These are phyloP conservation scores for Leptinotarsa defecta DNA, from an alignment of 1,140 invertebrate species.

Conservation along the genomic window DNA sequence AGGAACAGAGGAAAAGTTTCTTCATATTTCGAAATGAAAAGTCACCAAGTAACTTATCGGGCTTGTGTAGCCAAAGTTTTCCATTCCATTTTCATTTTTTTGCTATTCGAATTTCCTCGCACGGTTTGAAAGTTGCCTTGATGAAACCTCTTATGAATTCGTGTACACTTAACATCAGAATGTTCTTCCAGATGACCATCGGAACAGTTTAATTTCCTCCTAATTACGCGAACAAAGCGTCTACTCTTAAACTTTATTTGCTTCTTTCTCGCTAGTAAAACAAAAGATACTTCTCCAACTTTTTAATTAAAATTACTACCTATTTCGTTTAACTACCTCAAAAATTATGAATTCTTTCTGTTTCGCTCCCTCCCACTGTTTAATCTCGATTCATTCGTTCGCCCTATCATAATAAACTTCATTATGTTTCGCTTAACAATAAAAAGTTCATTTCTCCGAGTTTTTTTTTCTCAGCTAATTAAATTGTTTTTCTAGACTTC, in stretches of 20 bases:
- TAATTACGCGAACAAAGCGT: constrained; percentile 28
- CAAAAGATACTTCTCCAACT: constrained; percentile 53
- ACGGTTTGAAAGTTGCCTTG: constrained; percentile 4
- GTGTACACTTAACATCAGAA: constrained; percentile 21
- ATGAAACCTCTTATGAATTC: constrained; percentile 21
- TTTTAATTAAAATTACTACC: constrained; percentile 56
- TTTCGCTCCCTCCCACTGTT: constrained; percentile 35
- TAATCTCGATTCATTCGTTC: constrained; percentile 42
- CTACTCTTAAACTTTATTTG: constrained; percentile 25
- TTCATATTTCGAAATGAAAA: too few relatives aligned
- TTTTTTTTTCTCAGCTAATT: constrained; percentile 26
- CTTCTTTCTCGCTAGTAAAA: constrained; percentile 44
- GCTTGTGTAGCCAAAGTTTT: too few relatives aligned
- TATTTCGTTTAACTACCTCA: constrained; percentile 54
- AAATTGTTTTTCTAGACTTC: constrained; percentile 33
- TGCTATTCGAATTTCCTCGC: too few relatives aligned
- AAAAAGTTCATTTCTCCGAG: constrained; percentile 30
- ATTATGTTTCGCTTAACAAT: constrained; percentile 32
- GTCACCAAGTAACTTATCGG: too few relatives aligned
- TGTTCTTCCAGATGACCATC: constrained; percentile 27
- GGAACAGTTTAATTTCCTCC: constrained; percentile 27
- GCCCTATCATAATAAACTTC: constrained; percentile 39
- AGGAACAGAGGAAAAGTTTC: too few relatives aligned
- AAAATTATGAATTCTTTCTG: constrained; percentile 52
- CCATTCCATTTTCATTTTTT: too few relatives aligned